Evolutionary conservation across 1,140 invertebrate genomes (phyloP), one percentile per base, ranked within the genome.

Genomic region (Hylaeus volcanicus): DNA sequence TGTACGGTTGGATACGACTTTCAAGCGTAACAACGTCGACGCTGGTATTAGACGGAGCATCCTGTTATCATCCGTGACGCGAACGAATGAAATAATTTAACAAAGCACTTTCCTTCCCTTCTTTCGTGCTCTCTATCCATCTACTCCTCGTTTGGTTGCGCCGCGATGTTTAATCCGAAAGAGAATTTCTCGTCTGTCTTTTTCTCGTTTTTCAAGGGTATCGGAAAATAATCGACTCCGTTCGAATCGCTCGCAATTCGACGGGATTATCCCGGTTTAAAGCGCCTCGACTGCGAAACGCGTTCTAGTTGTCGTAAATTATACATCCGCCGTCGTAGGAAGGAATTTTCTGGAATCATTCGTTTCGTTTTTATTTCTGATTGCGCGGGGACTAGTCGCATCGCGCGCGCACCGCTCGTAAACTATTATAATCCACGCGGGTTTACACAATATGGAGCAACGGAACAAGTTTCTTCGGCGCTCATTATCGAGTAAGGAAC

Each of bases 221-320:
- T 15, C 5, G 39, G 39, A 43, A 43, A 64, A 64, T 14, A 43
- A 5, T 4, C 39, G 39, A 9, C 37, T 2, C 1, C 61, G 5
- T 43, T 64, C 61, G 61, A 26, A 64, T 64, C 61, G 61, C 61
- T 15, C 61, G 61, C 43, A 64, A 64, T 41, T 64, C 61, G 39
- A 43, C 5, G 39, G 61, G 61, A 64, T 64, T 64, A 64, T 64
- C 61, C 43, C 39, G 61, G 41, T 64, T 64, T 64, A 15, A 64
- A 64, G 61, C 61, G 61, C 43, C 61, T 26, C 26, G 61, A 39
- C 41, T 41, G 39, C 15, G 5, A 39, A 43, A 14, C 41, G 14
- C 41, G 37, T 15, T 64, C 39, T 41, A 1, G 3, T 41, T 64
- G 43, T 64, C 39, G 37, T 64, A 64, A 64, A 64, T 64, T 64